Base-by-base conservation (phyloP, 1,140 invertebrate genomes). In the Ylistrum balloti region DNA sequence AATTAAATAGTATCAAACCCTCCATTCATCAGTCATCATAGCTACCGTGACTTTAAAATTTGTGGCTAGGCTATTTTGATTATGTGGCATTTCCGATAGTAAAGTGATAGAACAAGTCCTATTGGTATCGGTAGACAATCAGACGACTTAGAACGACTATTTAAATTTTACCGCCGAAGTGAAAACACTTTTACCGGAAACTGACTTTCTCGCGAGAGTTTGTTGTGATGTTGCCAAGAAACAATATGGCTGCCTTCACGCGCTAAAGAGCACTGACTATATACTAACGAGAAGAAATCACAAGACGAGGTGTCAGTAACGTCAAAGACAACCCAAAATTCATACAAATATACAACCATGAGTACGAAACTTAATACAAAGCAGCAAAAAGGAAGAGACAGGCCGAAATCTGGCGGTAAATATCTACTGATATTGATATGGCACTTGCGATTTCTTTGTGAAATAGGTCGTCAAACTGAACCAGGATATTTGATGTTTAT, bases 201-300 rank as follows among this genome's bases (percentile, higher is more conserved):
- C 17, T 28, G 56, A 17, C n/a, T 74, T 74, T 74, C 56, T 74
- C 56, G 56, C 56, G 56, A 74, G 56, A 74, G 56, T 74, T 74
- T 74, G 56, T 74, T 74, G 56, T 74, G 56, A 74, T 74, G 56
- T 74, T 74, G 56, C 56, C 56, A 74, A 74, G 56, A 74, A 74
- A 74, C 56, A 74, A 74, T 74, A 74, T 74, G 56, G 56, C 56
- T 74, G 56, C 56, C 56, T 74, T 74, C 56, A 74, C 56, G 56
- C 56, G 56, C 56, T 74, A n/a, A 74, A 22, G 56, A n/a, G 56
- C 56, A 74, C 56, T 28, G 56, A 74, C 56, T 74, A n/a, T 74
- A 0, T 28, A 74, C 28, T 3, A 74, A 5, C n/a, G 56, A 74
- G 13, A n/a, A n/a, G 56, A n/a, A 74, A 74, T n/a, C 9, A 17